Conservation (phyloP, 2,888 invertebrate species). For the Pristionchus fissidentatus region DNA sequence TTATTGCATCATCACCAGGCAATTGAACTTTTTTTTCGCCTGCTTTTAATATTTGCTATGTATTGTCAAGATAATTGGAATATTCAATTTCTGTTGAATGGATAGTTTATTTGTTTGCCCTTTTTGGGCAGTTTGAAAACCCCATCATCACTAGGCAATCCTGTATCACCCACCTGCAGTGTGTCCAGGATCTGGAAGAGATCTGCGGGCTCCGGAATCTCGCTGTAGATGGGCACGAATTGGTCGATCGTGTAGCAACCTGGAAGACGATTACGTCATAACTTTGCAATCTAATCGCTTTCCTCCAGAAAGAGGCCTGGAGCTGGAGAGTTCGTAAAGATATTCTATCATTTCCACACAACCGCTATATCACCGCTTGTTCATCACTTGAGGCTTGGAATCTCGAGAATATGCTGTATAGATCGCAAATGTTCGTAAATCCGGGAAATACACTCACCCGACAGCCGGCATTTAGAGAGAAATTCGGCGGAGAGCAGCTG, state of each 20-base stretch:
- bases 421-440: too few species aligned
- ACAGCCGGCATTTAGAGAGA: conserved; percentile 77
- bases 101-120: too few species aligned
- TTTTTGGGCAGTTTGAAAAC: too few species aligned
- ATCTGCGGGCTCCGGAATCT: conserved; percentile 82
- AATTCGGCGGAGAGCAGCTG: conserved; percentile 80
- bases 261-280: not conserved
- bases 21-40: not conserved
- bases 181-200: conserved; percentile 83
- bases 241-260: conserved; percentile 85
- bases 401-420: not conserved
- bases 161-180: conserved; percentile 80
- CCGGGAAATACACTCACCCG: conserved; percentile 43
- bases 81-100: too few species aligned
- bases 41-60: not conserved
- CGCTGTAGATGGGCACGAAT: conserved; percentile 84
- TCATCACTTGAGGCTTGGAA: not conserved
- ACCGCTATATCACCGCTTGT: not conserved
- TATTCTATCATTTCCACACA: not conserved
- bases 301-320: too few species aligned
- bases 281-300: not conserved
- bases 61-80: not conserved
- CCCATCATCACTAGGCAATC: not conserved
- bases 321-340: not conserved
- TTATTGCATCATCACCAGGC: too few species aligned